phyloP scores from a whole-genome alignment of 2,888 invertebrate species.

The Microctonus brassicae region DNA sequence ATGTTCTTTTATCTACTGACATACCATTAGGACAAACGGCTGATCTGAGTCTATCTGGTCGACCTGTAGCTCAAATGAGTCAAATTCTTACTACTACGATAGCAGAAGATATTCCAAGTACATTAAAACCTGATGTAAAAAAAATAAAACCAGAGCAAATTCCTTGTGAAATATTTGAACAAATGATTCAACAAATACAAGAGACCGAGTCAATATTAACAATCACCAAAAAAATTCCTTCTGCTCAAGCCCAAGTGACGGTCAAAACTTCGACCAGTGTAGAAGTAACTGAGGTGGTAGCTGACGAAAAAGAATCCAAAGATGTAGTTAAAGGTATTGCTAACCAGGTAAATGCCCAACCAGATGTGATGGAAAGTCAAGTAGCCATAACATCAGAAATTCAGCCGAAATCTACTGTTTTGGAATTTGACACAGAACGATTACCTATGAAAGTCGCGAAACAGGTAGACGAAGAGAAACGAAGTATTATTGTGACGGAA shows the following conservation, averaged over 20 bases:
- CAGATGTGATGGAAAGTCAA: conserved; percentile 68
- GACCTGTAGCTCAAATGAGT: conserved; percentile 65
- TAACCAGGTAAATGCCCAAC: conserved; percentile 69
- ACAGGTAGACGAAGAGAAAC: conserved; percentile 62
- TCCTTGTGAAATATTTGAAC: conserved; percentile 67
- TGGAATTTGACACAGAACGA: conserved; percentile 55
- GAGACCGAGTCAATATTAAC: conserved; percentile 57
- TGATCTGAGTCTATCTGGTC: conserved; percentile 56
- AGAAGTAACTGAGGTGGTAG: conserved; percentile 66
- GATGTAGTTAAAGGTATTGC: conserved; percentile 68
- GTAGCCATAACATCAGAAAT: conserved; percentile 68
- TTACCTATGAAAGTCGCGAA: conserved; percentile 60
- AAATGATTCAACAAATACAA: conserved; percentile 58
- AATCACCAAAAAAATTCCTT: conserved; percentile 45
- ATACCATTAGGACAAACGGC: conserved; percentile 60
- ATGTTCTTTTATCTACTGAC: conserved; percentile 54
- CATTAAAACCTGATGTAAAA: conserved; percentile 54
- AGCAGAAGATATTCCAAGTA: conserved; percentile 53
- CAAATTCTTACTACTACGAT: conserved; percentile 55
- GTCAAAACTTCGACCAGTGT: conserved; percentile 64
- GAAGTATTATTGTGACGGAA: conserved; percentile 72
- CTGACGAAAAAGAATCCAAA: conserved; percentile 63
- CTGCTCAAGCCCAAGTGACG: conserved; percentile 56
- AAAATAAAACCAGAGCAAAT: conserved; percentile 65
- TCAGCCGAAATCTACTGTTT: conserved; percentile 53